Evolutionary conservation across 2,797 vertebrate species (phyloP).

Genomic region (Hippocampus kuda): DNA sequence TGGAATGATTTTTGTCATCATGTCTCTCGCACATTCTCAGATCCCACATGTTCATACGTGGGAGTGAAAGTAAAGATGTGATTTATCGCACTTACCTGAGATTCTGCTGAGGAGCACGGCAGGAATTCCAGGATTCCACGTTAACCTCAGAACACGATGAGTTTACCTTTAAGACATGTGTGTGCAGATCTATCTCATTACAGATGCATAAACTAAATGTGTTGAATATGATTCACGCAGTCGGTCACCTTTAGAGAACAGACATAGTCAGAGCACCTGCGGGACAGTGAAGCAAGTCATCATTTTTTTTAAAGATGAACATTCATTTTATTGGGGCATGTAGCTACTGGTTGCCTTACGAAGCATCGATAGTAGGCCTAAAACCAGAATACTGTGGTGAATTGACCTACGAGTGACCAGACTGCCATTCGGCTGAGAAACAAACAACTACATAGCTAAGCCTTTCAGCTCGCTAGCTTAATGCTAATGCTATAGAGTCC

Average conservation of each 20-base stretch:
- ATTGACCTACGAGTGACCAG: no score
- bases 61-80: constrained; percentile 27
- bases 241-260: constrained; percentile 14
- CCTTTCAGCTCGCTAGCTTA: no score
- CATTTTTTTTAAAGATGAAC: constrained; percentile 5
- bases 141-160: constrained; percentile 20
- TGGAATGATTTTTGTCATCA: background rate
- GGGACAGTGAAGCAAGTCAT: constrained; percentile 22
- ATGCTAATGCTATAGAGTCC: no score
- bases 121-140: constrained; percentile 43
- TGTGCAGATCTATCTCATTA: constrained; percentile 25
- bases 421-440: no score
- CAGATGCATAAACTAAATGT: constrained; percentile 14
- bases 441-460: no score
- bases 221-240: constrained; percentile 5
- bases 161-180: constrained; percentile 37
- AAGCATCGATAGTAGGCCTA: background rate
- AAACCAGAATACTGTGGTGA: background rate
- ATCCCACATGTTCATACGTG: constrained; percentile 23
- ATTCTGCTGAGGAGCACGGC: constrained; percentile 28
- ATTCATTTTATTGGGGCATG: constrained; percentile 18
- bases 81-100: constrained; percentile 53
- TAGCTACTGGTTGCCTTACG: constrained; percentile 14
- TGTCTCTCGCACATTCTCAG: constrained; percentile 7
- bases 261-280: constrained; percentile 27